Evolutionary conservation across 2,113 vertebrate genomes (phyloP), one percentile per base, ranked within the genome.

Genomic region (Varanus salvator): DNA sequence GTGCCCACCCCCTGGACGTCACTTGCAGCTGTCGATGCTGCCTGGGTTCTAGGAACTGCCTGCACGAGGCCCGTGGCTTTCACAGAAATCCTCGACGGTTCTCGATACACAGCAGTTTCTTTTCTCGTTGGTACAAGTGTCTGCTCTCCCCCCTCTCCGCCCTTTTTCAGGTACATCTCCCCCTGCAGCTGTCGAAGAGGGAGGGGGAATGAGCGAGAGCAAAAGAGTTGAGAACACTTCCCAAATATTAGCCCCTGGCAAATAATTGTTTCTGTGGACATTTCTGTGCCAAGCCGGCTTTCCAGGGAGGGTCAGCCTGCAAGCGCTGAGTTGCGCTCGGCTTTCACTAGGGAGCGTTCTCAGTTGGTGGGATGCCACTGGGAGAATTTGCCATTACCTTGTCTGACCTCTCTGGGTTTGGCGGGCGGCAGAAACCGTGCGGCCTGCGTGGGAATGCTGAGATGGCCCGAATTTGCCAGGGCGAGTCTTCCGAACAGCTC

Each of bases 371-470:
- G 92, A 12, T 57, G 78, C 72, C 48, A 7, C 86, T 76, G 90
- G 78, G 38, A 74, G 90, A 84, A 31, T 19, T 2, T 77, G 88
- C 89, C 29, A 1, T 95, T 84, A 87, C 95, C 95, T 93, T 48
- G 15, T 75, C 90, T 95, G 94, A 95, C 93, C 92, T 2, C 0
- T 0, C 25, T 0, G 0, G 60, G 81, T 83, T 91, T 94, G 93
- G 80, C 90, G 84, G 11, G 60, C 25, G 80, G 0, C 34, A 52
- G 12, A 1, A 44, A 68, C 92, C 15, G 0, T 76, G 88, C 90
- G 90, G 86, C 86, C 8, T 34, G 64, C 19, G 31, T 27, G 54
- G 54, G 54, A 86, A 89, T 69, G 1, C 57, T 0, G 17, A 76
- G 34, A 66, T 72, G 86, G 88, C 44, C 0, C 90, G 94, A 64